These are phyloP conservation scores for Philopotamus ludificatus DNA, from an alignment of 1,140 invertebrate species.

Conservation along the genomic window DNA sequence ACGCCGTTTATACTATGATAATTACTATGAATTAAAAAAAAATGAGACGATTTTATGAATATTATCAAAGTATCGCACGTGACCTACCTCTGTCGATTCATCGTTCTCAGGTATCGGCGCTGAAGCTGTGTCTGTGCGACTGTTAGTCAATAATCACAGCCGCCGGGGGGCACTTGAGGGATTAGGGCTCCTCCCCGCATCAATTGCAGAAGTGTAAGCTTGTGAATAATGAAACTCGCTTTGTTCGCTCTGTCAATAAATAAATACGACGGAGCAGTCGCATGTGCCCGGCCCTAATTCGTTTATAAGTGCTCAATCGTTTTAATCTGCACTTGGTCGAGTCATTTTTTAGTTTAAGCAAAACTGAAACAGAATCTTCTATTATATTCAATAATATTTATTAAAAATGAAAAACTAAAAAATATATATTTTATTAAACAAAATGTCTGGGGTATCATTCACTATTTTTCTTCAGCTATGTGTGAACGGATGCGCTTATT, in stretches of 20 bases:
- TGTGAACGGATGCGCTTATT: too few species aligned
- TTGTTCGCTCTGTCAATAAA: slow-evolving; percentile 22
- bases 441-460: too few species aligned
- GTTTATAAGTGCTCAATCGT: background rate
- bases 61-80: background rate
- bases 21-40: background rate
- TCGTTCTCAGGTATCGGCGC: background rate
- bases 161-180: slow-evolving; percentile 7
- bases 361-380: too few species aligned
- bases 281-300: background rate
- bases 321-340: background rate
- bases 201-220: slow-evolving; percentile 23
- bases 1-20: background rate
- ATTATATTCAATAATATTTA: too few species aligned
- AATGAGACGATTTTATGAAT: background rate
- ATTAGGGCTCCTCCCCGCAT: background rate
- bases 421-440: too few species aligned
- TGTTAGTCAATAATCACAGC: slow-evolving; percentile 6
- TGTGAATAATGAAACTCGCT: slow-evolving; percentile 31
- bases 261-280: slow-evolving; percentile 9
- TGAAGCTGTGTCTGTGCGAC: background rate
- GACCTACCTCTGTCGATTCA: background rate
- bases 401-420: too few species aligned
- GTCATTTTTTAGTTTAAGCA: background rate
- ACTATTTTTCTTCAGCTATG: too few species aligned